phyloP scores from a whole-genome alignment of 1,140 invertebrate species.

The Drosophila arizonae region DNA sequence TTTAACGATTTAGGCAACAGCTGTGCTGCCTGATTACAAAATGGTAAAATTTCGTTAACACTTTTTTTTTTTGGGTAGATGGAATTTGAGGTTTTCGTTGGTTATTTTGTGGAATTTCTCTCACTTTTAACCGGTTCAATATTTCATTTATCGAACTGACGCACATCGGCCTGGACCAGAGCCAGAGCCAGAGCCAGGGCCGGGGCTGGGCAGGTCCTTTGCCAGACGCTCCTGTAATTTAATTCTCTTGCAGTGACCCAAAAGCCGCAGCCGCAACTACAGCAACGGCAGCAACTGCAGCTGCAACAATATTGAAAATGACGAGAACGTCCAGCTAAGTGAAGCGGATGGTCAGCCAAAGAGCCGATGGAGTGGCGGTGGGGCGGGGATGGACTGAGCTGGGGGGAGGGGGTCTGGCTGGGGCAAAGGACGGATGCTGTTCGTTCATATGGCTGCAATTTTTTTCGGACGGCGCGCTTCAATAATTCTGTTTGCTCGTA shows the following conservation, averaged over 20 bases:
- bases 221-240: constrained; percentile 48
- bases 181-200: no score
- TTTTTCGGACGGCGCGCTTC: constrained; percentile 60
- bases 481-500: constrained; percentile 75
- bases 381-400: not conserved
- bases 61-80: not conserved
- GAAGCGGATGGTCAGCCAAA: constrained; percentile 15
- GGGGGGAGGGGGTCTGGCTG: not conserved
- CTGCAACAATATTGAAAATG: constrained; percentile 38
- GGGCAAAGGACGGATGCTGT: constrained; percentile 8
- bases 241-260: constrained; percentile 58
- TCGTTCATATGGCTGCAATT: constrained; percentile 24
- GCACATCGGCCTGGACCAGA: constrained; percentile 1
- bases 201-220: not conserved
- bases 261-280: constrained; percentile 39
- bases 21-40: not conserved
- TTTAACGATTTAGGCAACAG: not conserved
- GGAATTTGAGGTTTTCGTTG: not conserved
- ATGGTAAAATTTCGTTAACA: not conserved
- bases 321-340: constrained; percentile 25
- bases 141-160: constrained; percentile 44
- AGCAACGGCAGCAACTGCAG: constrained; percentile 8
- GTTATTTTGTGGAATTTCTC: constrained; percentile 5
- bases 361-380: not conserved
- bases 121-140: constrained; percentile 37